Evolutionary conservation across 1,140 invertebrate species (phyloP).

Genomic region (Bilobella aurantiaca): DNA sequence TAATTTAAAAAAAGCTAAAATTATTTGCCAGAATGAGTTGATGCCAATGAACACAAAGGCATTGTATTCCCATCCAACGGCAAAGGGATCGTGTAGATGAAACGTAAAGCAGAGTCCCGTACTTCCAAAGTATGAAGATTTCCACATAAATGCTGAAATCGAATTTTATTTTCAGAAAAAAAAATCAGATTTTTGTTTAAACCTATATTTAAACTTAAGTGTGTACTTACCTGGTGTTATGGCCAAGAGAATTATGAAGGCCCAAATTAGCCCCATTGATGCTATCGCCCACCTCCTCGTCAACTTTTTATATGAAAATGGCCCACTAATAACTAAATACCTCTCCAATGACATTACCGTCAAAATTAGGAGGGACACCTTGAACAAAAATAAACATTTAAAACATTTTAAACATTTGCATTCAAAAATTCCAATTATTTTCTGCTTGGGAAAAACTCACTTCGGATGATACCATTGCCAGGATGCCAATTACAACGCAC

Average conservation of each 20-base stretch:
- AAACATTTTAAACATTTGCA: no score
- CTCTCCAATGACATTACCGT: slow-evolving; percentile 66
- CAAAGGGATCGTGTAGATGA: slow-evolving; percentile 58
- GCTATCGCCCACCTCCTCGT: slow-evolving; percentile 47
- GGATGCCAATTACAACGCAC: slow-evolving; percentile 52
- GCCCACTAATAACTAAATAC: slow-evolving; percentile 57
- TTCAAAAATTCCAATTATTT: no score
- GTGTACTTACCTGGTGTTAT: slow-evolving; percentile 49
- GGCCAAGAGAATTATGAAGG: slow-evolving; percentile 51
- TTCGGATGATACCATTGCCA: slow-evolving; percentile 60
- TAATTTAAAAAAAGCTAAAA: not conserved
- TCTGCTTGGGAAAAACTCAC: no score
- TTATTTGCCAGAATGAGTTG: slow-evolving; percentile 41
- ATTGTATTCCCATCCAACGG: slow-evolving; percentile 63
- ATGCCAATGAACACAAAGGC: slow-evolving; percentile 59
- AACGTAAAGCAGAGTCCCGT: slow-evolving; percentile 63
- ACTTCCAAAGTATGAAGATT: slow-evolving; percentile 56
- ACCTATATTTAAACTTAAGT: no score
- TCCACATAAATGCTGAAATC: slow-evolving; percentile 35
- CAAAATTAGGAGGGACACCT: slow-evolving; percentile 62
- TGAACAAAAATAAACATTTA: no score
- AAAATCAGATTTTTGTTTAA: not conserved
- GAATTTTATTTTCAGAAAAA: not conserved
- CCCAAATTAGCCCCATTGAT: slow-evolving; percentile 52
- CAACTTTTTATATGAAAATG: slow-evolving; percentile 51